Evolutionary conservation across 2,797 vertebrate species (phyloP), one percentile per base, ranked within the genome.

Genomic region (Apogon hyalosoma): DNA sequence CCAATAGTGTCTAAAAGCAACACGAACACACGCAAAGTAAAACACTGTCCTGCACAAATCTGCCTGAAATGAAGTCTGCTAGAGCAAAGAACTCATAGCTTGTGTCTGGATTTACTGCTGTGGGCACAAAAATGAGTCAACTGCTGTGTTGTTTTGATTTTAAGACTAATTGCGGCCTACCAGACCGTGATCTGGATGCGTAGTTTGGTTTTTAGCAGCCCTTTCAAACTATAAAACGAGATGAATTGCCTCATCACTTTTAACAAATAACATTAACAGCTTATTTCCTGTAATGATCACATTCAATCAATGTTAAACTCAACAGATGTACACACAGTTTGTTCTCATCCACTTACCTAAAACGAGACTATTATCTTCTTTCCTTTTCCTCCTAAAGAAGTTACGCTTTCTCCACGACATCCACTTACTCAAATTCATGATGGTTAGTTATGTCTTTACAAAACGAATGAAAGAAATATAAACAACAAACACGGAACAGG

Each of bases 401-500:
- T 79, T 80, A 2, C 54, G 87, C 63, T 87, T 93, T 72, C 89
- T 88, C 92, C 90, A 92, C 3, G 87, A 85, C 70, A 88, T 81
- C 94, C 94, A 94, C 77, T 90, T 93, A 67, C 83, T 91, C 24
- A 94, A 71, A 86, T 88, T 93, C 89, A 92, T 91, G 77, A 54
- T 1, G 16, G 18, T 64, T 45, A 51, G 12, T 3, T 55, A 63
- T 2, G 14, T 24, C 0, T 73, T 57, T 74, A 48, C 2, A 54
- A 13, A 45, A 38, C 49, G 13, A 31, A 1, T 40, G 38, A 67
- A 38, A 76, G 28, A 76, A 72, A 74, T 15, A 41, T 75, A 56
- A 76, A 73, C 18, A 63, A 56, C 36, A 33, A 75, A 73, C 50
- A 74, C 84, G 83, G 86, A 92, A 89, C 50, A 90, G 84, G 89